Base-by-base conservation (phyloP, 2,888 invertebrate genomes). In the Reticulitermes lucifugus region DNA sequence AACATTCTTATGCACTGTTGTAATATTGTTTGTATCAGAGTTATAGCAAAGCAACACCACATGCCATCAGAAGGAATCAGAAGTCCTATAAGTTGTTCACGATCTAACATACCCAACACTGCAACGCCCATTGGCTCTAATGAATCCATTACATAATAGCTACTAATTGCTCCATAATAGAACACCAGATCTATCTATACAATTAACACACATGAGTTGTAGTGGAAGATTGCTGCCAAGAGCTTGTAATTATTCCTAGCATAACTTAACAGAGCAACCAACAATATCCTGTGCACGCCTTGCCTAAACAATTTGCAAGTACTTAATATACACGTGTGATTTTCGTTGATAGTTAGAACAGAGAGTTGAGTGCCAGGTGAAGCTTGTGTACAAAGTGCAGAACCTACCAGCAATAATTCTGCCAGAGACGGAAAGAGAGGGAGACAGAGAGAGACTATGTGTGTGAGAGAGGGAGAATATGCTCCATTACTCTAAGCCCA, bases 161-260 rank as follows among this genome's bases (percentile, higher is more conserved):
- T 65, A 14, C n/a, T 65, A 65, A 25, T 65, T 65, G 25, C 25
- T 25, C n/a, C 14, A 12, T 65, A n/a, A 25, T 25, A 65, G n/a
- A 65, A 65, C 25, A 25, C 1, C 65, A 65, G n/a, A 65, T 18
- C 18, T 55, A 1, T 55, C 55, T 18, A 18, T 55, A 55, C 6
- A 65, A 25, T 65, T 65, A 65, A 9, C 65, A 25, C 65, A 65
- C 65, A 65, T 65, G 65, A 65, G n/a, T 65, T 65, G 65, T 65
- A n/a, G 10, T 65, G n/a, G 65, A 25, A n/a, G 55, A 55, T 18
- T 55, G 14, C 55, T 55, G 14, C 55, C 55, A 55, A 5, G 55
- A 18, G 18, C 55, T 55, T 55, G 55, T 18, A 55, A 18, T 51
- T 51, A 51, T 60, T 60, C 21, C n/a, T n/a, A 14, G n/a, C 12